phyloP scores from a whole-genome alignment of 2,888 invertebrate species.

The Cryptocephalus primarius region DNA sequence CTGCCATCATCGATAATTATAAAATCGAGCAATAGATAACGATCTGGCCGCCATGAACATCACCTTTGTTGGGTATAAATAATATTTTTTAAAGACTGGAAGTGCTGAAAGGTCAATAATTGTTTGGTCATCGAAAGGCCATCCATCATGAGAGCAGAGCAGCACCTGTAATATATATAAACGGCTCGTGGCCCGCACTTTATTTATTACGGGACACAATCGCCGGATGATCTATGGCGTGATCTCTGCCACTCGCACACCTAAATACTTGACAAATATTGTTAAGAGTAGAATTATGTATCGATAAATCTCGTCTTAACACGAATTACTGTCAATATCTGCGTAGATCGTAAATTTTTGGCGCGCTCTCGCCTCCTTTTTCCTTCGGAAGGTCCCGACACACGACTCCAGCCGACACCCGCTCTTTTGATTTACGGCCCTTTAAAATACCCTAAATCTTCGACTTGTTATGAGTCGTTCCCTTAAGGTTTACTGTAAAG shows the following conservation, averaged over 20 bases:
- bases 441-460: slow-evolving; percentile 20
- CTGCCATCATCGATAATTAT: not conserved
- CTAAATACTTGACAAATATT: slow-evolving; percentile 36
- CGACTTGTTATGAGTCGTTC: not conserved
- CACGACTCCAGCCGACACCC: slow-evolving; percentile 3
- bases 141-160: slow-evolving; percentile 30
- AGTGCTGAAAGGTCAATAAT: slow-evolving; percentile 30
- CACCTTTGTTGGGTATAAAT: not conserved
- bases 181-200: slow-evolving; percentile 19
- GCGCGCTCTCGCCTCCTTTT: slow-evolving; percentile 17
- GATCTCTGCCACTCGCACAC: slow-evolving; percentile 33
- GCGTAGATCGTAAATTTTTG: slow-evolving; percentile 30
- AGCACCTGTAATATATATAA: slow-evolving; percentile 26
- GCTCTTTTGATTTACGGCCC: slow-evolving; percentile 21
- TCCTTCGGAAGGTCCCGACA: slow-evolving; percentile 31
- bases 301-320: slow-evolving; percentile 36
- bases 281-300: slow-evolving; percentile 36
- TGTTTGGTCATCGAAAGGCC: slow-evolving; percentile 31
- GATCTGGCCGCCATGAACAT: not conserved
- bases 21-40: not conserved
- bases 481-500: no score
- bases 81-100: slow-evolving; percentile 9
- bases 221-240: slow-evolving; percentile 33
- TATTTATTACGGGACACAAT: slow-evolving; percentile 30
- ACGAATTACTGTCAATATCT: slow-evolving; percentile 36